Evolutionary conservation across 1,140 invertebrate genomes (phyloP).

Genomic region (Lepidurus packardi): DNA sequence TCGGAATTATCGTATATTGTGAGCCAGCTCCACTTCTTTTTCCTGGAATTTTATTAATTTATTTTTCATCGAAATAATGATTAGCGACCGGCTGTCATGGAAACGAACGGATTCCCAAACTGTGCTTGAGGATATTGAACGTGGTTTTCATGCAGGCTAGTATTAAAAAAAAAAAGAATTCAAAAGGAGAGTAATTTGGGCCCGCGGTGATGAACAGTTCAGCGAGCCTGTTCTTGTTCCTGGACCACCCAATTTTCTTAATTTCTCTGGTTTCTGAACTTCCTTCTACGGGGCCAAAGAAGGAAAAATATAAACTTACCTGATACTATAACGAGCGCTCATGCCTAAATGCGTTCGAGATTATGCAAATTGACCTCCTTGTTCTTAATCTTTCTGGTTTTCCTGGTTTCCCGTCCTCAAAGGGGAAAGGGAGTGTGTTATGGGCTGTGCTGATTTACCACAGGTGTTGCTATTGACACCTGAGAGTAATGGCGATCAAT

Average conservation of each 20-base stretch:
- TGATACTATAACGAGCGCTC: too few species aligned
- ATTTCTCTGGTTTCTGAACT: too few species aligned
- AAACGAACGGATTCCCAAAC: not conserved
- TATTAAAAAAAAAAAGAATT: not conserved
- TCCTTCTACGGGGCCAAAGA: too few species aligned
- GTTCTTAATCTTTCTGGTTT: not conserved
- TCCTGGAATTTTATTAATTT: too few species aligned
- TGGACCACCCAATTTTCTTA: not conserved
- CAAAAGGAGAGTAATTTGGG: not conserved
- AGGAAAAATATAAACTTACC: too few species aligned
- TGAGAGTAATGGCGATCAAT: conserved; percentile 1
- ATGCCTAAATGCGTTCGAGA: not conserved
- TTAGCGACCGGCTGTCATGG: not conserved
- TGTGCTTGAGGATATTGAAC: not conserved
- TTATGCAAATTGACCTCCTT: not conserved
- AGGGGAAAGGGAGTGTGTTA: not conserved
- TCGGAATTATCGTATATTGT: too few species aligned
- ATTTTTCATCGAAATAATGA: not conserved
- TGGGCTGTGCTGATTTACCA: not conserved
- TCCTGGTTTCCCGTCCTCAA: not conserved
- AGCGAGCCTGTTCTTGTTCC: not conserved
- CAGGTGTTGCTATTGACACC: not conserved
- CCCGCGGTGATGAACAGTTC: not conserved
- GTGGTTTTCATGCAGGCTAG: not conserved
- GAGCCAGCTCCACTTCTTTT: too few species aligned